Conservation (phyloP, 35 echinoderm and acorn worm genomes). For the Apostichopus californicus region DNA sequence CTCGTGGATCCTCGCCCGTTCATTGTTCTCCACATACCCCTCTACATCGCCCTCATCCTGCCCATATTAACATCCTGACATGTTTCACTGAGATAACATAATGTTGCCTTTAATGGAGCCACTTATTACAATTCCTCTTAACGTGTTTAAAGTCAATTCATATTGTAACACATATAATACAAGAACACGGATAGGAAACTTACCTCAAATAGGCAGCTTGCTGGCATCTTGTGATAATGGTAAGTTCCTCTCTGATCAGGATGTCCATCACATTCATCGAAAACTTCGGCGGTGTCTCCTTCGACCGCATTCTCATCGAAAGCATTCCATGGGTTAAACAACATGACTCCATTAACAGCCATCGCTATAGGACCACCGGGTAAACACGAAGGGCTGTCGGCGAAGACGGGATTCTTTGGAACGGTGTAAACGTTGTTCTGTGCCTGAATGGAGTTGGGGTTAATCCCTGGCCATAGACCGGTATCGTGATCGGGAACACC, state of each 20-base stretch:
- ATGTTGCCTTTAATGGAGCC: too few relatives aligned
- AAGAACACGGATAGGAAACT: neutral
- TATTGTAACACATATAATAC: too few relatives aligned
- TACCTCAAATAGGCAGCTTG: conserved; percentile 64
- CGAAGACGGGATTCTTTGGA: conserved; percentile 41
- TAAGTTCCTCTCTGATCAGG: conserved; percentile 64
- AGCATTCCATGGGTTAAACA: conserved; percentile 75
- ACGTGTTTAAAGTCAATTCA: too few relatives aligned
- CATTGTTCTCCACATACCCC: too few relatives aligned
- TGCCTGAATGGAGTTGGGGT: neutral
- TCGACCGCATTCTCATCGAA: conserved; percentile 69
- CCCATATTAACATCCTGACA: too few relatives aligned
- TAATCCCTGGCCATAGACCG: conserved; percentile 5
- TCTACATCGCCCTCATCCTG: too few relatives aligned
- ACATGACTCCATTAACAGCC: conserved; percentile 60
- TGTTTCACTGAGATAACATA: too few relatives aligned
- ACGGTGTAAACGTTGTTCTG: neutral
- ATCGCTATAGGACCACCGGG: conserved; percentile 66
- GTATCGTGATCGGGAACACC: conserved; percentile 81
- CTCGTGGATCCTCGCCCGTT: too few relatives aligned
- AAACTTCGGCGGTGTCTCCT: conserved; percentile 59
- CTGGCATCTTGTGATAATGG: conserved; percentile 77
- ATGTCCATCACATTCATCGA: conserved; percentile 79
- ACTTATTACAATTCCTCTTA: too few relatives aligned
- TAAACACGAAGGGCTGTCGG: conserved; percentile 21